phyloP scores from a whole-genome alignment of 1,140 invertebrate genomes.

The Ceratoteleas bidentatus region DNA sequence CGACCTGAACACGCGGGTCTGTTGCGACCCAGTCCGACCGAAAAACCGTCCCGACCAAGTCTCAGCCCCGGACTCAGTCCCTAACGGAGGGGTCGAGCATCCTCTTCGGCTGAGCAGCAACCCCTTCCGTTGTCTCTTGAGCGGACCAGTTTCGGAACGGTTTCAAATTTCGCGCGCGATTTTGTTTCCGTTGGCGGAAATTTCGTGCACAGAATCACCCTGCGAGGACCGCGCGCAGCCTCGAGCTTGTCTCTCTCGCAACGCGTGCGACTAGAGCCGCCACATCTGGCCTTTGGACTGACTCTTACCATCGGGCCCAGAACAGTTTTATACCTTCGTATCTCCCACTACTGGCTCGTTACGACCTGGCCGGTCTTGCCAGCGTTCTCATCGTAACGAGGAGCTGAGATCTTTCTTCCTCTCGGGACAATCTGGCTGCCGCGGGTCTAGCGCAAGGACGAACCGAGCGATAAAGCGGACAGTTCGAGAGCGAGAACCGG shows the following conservation, averaged over 20 bases:
- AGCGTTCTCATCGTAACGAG: conserved; percentile 63
- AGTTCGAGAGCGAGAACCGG: conserved; percentile 34
- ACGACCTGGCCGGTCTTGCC: conserved; percentile 61
- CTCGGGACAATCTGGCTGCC: conserved; percentile 60
- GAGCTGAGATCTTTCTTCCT: conserved; percentile 69
- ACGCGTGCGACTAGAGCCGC: conserved; percentile 79
- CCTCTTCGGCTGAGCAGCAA: no score
- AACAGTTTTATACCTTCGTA: conserved; percentile 81
- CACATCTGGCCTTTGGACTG: conserved; percentile 80
- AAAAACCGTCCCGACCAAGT: background rate
- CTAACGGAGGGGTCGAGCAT: background rate
- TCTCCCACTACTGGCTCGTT: conserved; percentile 76
- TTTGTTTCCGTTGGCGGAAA: conserved; percentile 60
- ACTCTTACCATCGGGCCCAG: conserved; percentile 71
- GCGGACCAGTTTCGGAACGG: conserved; percentile 7
- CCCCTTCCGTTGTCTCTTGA: background rate
- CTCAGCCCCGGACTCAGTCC: background rate
- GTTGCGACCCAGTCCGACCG: conserved; percentile 1
- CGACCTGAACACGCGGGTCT: conserved; percentile 22
- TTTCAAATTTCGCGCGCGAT: background rate
- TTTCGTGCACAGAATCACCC: conserved; percentile 78
- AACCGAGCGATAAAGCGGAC: conserved; percentile 53
- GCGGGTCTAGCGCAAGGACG: conserved; percentile 71
- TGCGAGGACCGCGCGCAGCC: conserved; percentile 72
- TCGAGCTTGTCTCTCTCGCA: conserved; percentile 78